Conservation (phyloP, 2,113 vertebrate genomes). For the Rhabdomys dilectus region DNA sequence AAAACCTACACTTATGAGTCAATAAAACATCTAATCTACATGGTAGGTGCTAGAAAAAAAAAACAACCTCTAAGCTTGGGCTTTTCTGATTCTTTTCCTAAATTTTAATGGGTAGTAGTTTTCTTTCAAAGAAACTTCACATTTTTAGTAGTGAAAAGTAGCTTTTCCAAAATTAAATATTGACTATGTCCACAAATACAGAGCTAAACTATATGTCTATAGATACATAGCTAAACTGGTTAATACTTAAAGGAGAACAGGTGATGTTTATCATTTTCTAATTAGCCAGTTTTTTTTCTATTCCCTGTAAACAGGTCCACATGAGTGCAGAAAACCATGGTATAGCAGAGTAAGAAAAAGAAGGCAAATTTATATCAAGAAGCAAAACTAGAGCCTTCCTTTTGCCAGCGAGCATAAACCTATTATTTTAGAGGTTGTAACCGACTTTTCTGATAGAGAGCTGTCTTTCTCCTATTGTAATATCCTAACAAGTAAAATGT, state of each 20-base stretch:
- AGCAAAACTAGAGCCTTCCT: background rate
- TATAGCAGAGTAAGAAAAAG: background rate
- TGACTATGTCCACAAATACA: background rate
- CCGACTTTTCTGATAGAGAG: background rate
- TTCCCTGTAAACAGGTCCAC: conserved; percentile 14
- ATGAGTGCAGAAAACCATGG: conserved; percentile 18
- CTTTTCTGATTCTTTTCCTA: background rate
- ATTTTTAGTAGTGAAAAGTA: background rate
- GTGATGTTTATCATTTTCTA: background rate
- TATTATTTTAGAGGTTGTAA: background rate
- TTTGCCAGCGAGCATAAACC: background rate
- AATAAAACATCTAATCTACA: background rate
- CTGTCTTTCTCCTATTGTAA: background rate
- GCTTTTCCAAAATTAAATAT: background rate
- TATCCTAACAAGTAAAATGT: background rate
- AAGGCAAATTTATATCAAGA: background rate
- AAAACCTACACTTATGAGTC: background rate
- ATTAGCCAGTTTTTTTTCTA: conserved; percentile 42
- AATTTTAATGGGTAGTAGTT: background rate
- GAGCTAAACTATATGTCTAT: background rate
- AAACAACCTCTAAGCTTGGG: background rate
- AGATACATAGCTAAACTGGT: background rate
- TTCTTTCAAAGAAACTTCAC: background rate
- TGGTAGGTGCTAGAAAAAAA: conserved; percentile 55
- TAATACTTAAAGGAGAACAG: background rate